These are phyloP conservation scores for Nowickia ferox DNA, from an alignment of 2,888 invertebrate genomes.

Conservation along the genomic window DNA sequence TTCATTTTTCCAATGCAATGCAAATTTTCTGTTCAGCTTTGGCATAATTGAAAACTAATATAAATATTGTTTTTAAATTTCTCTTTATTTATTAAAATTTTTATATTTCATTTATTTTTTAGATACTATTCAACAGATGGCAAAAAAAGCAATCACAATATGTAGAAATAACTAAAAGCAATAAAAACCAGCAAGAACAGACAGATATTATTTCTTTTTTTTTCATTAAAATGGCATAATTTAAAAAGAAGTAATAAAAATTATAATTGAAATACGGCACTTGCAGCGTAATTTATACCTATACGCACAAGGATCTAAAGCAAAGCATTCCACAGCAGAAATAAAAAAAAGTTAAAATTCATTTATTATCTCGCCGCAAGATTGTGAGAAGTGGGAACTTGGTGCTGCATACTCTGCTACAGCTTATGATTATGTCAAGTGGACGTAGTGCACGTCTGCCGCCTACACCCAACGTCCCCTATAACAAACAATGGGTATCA, in stretches of 20 bases:
- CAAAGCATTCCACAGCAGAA: not conserved
- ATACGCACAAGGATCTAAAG: not conserved
- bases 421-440: conserved; percentile 79
- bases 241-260: conserved; percentile 10
- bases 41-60: conserved; percentile 1
- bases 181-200: conserved; percentile 16
- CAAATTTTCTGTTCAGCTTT: not conserved
- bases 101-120: conserved; percentile 19
- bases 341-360: conserved; percentile 5
- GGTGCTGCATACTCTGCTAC: conserved; percentile 5
- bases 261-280: conserved; percentile 10
- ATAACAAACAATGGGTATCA: conserved; percentile 73
- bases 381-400: conserved; percentile 8
- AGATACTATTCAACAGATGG: conserved; percentile 21
- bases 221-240: conserved; percentile 32
- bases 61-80: conserved; percentile 7
- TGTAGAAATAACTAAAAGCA: conserved; percentile 12
- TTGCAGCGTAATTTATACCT: not conserved
- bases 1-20: not conserved
- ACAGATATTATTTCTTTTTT: conserved; percentile 5
- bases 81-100: conserved; percentile 6
- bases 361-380: conserved; percentile 19
- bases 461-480: conserved; percentile 79
- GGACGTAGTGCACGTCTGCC: conserved; percentile 82
- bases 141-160: conserved; percentile 1